Percentiles rank a stretch among this genome's conserved stretches.
Evolutionary conservation across 2,113 vertebrate species (phyloP).

Genomic region (Tragulus kanchil): DNA sequence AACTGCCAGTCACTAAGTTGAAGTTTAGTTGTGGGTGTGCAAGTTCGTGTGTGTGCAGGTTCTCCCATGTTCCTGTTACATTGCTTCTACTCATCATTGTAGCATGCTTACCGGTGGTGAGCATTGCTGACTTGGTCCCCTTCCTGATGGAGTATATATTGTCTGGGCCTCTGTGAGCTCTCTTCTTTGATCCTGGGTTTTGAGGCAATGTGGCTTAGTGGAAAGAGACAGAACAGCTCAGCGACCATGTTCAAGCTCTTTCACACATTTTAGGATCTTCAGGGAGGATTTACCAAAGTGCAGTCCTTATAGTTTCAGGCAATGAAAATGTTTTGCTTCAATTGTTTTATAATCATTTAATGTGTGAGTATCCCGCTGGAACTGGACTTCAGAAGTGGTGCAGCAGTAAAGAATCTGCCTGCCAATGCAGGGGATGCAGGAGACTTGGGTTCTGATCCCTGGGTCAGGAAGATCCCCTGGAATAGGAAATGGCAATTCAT

Average conservation of each 20-base stretch:
- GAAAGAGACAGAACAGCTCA: background rate
- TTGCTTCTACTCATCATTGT: too few species aligned
- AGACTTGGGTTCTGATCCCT: background rate
- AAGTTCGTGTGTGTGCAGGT: background rate
- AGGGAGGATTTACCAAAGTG: background rate
- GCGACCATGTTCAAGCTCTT: background rate
- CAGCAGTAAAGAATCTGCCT: background rate
- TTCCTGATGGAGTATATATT: accelerated
- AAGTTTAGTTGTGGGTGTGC: background rate
- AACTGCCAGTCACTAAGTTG: background rate
- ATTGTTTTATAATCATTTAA: conserved; percentile 17
- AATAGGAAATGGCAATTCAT: background rate
- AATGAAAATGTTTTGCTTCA: background rate
- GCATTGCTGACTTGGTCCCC: background rate
- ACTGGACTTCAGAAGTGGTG: background rate
- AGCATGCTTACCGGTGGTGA: background rate
- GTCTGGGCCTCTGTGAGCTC: background rate
- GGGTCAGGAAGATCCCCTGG: background rate
- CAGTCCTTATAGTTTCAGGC: background rate
- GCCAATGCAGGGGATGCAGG: background rate
- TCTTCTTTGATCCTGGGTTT: background rate
- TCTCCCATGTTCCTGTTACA: too few species aligned
- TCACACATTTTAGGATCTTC: background rate
- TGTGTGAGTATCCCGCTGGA: background rate
- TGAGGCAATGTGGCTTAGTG: background rate